Evolutionary conservation across 2,113 vertebrate species (phyloP).

Genomic region (Poicephalus meyeri): DNA sequence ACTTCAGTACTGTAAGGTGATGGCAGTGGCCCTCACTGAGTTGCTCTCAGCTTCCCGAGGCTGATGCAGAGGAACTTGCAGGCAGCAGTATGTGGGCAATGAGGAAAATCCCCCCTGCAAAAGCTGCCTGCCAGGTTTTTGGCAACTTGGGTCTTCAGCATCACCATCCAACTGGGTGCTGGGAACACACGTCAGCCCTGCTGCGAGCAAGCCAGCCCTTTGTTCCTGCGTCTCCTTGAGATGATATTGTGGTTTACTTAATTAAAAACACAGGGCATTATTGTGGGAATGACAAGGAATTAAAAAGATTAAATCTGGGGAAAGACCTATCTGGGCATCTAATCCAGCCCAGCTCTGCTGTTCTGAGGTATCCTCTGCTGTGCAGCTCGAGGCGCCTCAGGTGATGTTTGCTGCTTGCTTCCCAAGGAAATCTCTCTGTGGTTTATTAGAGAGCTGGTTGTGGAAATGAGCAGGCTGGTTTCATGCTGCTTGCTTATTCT

Average conservation of each 20-base stretch:
- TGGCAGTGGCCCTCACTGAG: accelerated
- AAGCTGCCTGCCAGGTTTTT: background rate
- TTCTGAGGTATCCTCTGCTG: background rate
- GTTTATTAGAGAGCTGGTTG: background rate
- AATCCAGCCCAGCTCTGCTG: background rate
- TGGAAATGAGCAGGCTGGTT: background rate
- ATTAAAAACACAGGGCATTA: background rate
- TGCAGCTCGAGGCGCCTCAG: background rate
- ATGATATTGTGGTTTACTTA: background rate
- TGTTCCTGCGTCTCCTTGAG: background rate
- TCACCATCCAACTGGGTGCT: background rate
- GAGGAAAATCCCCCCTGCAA: background rate
- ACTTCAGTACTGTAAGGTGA: accelerated
- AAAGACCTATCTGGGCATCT: background rate
- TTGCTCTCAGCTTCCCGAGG: background rate
- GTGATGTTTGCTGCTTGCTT: background rate
- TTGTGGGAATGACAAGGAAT: background rate
- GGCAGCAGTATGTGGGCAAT: background rate
- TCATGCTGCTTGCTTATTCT: background rate
- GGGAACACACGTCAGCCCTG: background rate
- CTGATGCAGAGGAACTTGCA: background rate
- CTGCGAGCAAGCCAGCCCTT: background rate
- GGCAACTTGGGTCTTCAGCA: background rate
- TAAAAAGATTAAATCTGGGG: conserved; percentile 7
- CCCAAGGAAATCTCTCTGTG: background rate